Base-by-base conservation (phyloP, 2,888 invertebrate species). In the Lasioglossum morio region DNA sequence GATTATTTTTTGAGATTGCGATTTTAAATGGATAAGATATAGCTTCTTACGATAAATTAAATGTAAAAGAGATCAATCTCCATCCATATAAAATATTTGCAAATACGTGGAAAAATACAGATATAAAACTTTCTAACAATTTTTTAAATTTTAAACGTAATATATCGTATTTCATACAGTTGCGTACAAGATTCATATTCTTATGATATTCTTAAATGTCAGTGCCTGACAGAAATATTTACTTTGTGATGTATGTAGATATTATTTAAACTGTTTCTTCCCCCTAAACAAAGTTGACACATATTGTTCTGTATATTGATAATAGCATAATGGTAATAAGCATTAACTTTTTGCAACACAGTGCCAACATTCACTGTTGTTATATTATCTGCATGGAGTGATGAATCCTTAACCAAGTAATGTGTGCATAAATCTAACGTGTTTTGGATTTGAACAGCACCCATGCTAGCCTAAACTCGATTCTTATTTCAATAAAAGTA, bases 1-100 rank as follows among this genome's bases (percentile, higher is more conserved):
- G 16, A 34, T 79, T 63, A 72, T 53, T 34, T 60, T 81, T 82
- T 77, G 43, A 63, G 34, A 77, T 27, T 79, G 53, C 37, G 48
- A 73, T n/a, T 48, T 53, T 43, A 34, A 72, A 34, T 53, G 27
- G 8, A 14, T 14, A 77, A 19, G 77, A 5, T 40, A 77, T 30
- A 77, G 53, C 57, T 76, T 46, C 16, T 46, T 57, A 30, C 48
- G 14, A n/a, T 73, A 7, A 10, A 60, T 14, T 60, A 60, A 27
- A 60, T 60, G 14, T 27, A 60, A 60, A 69, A 69, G 57, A 57
- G 57, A 57, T 73, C 73, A 48, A 53, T 48, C 19, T 16, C 53
- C 34, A 73, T 34, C 10, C 43, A 70, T 46, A 16, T 70, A 46
- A 53, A 69, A 63, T 30, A 30, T 30, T 63, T 30, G 14, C 27